Percentiles rank a stretch among this genome's conserved stretches.
These are phyloP conservation scores for Brachionus manjavacas DNA, from an alignment of 1,140 invertebrate genomes.

Conservation along the genomic window DNA sequence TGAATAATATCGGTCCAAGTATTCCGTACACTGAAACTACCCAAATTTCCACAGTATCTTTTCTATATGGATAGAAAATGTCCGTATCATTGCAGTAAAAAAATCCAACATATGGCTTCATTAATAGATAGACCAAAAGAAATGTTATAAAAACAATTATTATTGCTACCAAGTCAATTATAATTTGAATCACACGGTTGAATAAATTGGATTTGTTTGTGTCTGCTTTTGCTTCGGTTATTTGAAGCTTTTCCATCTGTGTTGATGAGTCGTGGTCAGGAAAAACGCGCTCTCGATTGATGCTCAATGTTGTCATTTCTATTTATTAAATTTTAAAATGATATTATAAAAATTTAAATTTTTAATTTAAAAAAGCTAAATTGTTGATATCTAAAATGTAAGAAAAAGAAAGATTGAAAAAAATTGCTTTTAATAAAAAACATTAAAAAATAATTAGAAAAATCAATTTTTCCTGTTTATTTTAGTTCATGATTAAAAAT, in stretches of 20 bases:
- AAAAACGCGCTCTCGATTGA: neutral
- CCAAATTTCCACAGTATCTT: slow-evolving; percentile 38
- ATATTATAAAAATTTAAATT: neutral
- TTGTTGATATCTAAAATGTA: no score
- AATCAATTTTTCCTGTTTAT: neutral
- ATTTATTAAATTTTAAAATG: neutral
- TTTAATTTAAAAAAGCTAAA: no score
- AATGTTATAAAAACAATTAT: slow-evolving; percentile 12
- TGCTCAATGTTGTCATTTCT: neutral
- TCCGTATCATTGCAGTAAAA: slow-evolving; percentile 25
- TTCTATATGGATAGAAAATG: slow-evolving; percentile 36
- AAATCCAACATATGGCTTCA: neutral
- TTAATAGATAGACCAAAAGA: neutral
- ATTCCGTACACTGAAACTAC: neutral
- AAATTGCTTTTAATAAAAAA: no score
- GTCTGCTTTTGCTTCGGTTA: neutral
- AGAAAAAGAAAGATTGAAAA: no score
- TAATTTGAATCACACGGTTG: neutral
- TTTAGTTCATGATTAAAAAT: neutral
- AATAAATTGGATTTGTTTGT: neutral
- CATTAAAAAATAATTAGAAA: neutral
- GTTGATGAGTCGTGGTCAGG: neutral
- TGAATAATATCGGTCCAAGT: slow-evolving; percentile 3
- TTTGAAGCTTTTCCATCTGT: neutral
- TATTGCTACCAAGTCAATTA: slow-evolving; percentile 12